phyloP scores from a whole-genome alignment of 1,140 invertebrate genomes.

The Octopus sinensis region DNA sequence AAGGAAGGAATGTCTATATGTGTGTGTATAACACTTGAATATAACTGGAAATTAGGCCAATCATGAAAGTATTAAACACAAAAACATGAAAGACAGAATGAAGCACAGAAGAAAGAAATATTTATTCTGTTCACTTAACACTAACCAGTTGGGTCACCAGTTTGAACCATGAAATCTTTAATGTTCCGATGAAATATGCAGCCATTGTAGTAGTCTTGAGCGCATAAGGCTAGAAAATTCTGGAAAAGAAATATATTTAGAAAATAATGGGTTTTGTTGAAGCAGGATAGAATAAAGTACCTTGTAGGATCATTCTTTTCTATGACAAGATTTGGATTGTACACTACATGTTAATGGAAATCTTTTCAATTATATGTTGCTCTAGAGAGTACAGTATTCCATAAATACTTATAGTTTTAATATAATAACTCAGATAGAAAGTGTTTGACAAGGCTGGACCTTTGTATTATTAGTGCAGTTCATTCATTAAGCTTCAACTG shows the following conservation, averaged over 20 bases:
- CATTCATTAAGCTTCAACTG: too few species aligned
- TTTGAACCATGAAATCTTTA: conserved; percentile 97
- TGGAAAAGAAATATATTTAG: conserved; percentile 52
- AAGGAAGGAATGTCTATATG: too few species aligned
- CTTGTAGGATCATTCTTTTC: background rate
- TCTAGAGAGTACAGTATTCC: too few species aligned
- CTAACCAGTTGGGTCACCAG: conserved; percentile 80
- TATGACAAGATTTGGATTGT: too few species aligned
- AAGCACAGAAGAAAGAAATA: background rate
- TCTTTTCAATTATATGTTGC: too few species aligned
- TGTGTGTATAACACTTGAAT: background rate
- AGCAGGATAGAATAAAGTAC: background rate
- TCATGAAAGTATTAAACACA: background rate
- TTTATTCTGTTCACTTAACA: too few species aligned
- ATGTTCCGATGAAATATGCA: conserved; percentile 95
- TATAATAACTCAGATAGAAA: too few species aligned
- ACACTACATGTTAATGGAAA: too few species aligned
- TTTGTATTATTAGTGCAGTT: too few species aligned
- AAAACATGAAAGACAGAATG: background rate
- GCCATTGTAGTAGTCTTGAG: conserved; percentile 91
- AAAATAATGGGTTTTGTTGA: background rate
- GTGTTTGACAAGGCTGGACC: too few species aligned
- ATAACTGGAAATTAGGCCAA: background rate
- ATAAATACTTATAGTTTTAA: too few species aligned
- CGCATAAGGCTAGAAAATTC: conserved; percentile 96